These are phyloP conservation scores for Nemotelus nigrinus DNA, from an alignment of 2,888 invertebrate genomes.

Conservation along the genomic window DNA sequence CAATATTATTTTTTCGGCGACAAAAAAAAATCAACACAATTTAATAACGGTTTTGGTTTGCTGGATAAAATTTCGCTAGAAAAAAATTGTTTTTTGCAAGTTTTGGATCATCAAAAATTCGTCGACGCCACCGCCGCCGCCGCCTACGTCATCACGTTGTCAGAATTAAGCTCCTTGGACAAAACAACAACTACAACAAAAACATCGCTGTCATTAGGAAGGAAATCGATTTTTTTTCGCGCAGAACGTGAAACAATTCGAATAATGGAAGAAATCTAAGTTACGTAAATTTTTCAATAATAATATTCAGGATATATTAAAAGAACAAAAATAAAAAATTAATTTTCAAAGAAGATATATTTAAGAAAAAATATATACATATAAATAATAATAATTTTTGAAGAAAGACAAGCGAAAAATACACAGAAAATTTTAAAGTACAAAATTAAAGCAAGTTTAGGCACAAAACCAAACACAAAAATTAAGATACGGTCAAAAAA, in stretches of 20 bases:
- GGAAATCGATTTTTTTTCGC: too few species aligned
- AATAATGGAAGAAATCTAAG: background rate
- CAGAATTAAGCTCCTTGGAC: background rate
- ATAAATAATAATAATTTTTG: background rate
- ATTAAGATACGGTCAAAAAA: constrained; percentile 17
- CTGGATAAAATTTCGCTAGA: background rate
- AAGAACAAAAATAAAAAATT: background rate
- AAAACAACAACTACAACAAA: constrained; percentile 1
- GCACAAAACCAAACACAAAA: constrained; percentile 11
- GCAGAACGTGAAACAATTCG: too few species aligned
- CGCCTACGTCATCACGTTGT: too few species aligned
- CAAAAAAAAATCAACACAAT: background rate
- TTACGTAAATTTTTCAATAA: background rate
- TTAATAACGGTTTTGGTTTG: background rate
- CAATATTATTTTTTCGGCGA: background rate
- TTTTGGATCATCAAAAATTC: too few species aligned
- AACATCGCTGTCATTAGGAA: background rate
- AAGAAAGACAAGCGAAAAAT: background rate
- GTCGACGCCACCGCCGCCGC: too few species aligned
- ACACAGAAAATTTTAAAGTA: constrained; percentile 12
- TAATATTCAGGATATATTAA: background rate
- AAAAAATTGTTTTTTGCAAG: background rate
- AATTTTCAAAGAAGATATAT: background rate
- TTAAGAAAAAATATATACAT: too few species aligned
- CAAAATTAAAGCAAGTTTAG: constrained; percentile 8